Evolutionary conservation across 1,140 invertebrate genomes (phyloP).

Genomic region (Papilio xuthus): DNA sequence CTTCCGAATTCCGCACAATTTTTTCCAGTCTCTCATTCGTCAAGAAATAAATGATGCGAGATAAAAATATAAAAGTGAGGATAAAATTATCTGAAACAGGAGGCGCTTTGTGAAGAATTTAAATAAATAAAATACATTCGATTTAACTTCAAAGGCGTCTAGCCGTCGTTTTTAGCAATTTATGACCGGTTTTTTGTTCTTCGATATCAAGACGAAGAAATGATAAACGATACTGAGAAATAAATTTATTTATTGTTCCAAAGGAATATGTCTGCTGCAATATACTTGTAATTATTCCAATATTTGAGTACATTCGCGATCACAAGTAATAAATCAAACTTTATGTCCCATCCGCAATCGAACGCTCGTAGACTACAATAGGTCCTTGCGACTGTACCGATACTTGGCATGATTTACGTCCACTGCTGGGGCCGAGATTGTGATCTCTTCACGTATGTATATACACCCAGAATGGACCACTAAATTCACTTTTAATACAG

Average conservation of each 20-base stretch:
- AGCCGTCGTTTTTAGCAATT: slow-evolving; percentile 23
- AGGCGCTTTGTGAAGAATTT: slow-evolving; percentile 36
- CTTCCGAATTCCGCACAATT: slow-evolving; percentile 38
- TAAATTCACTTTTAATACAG: slow-evolving; percentile 14
- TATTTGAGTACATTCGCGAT: slow-evolving; percentile 8
- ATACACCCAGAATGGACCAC: neutral
- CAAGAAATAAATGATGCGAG: slow-evolving; percentile 40
- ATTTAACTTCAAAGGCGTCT: slow-evolving; percentile 45
- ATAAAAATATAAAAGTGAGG: slow-evolving; percentile 22
- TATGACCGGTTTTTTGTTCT: slow-evolving; percentile 25
- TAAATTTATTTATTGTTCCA: neutral
- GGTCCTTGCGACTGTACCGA: slow-evolving; percentile 6
- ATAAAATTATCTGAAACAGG: slow-evolving; percentile 15
- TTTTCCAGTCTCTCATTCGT: slow-evolving; percentile 46
- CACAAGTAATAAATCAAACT: slow-evolving; percentile 9
- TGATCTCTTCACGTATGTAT: neutral
- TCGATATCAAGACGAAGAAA: neutral
- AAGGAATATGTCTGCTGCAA: neutral
- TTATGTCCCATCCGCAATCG: neutral
- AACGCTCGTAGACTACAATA: slow-evolving; percentile 9
- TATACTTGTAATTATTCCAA: neutral
- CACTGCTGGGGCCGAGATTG: neutral
- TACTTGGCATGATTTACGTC: slow-evolving; percentile 25
- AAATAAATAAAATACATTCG: slow-evolving; percentile 48
- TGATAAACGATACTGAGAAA: neutral